Percentiles rank a stretch among this genome's conserved stretches.
These are phyloP conservation scores for Corythornis madagascariensis DNA, from an alignment of 2,113 vertebrate genomes.

Conservation along the genomic window DNA sequence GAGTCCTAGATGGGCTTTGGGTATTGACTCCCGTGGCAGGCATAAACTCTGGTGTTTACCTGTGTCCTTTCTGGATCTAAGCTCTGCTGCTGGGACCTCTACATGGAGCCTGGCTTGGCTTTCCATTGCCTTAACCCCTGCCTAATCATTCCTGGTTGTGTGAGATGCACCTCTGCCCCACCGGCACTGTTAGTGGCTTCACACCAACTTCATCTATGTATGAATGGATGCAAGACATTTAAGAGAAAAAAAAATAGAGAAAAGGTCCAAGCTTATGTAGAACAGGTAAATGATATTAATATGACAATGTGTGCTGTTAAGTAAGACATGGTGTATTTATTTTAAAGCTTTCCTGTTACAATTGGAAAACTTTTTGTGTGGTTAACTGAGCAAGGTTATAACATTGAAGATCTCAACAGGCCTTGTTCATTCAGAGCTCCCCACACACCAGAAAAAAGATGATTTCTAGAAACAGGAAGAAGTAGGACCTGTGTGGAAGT, in stretches of 20 bases:
- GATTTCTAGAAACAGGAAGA: conserved; percentile 11
- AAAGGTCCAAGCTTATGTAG: not conserved
- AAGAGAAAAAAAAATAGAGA: not conserved
- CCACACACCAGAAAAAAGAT: not conserved
- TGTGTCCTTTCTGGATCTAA: rapidly evolving
- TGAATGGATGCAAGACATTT: not conserved
- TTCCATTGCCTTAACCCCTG: not conserved
- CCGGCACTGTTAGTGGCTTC: not conserved
- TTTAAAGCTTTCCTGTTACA: not conserved
- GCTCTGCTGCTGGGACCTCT: not conserved
- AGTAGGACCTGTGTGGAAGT: not conserved
- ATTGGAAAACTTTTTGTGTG: not conserved
- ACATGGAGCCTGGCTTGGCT: not conserved
- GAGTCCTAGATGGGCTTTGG: not conserved
- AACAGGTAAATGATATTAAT: not conserved
- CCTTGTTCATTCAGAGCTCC: not conserved
- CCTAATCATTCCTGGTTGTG: not conserved
- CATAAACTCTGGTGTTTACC: not conserved
- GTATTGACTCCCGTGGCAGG: not conserved
- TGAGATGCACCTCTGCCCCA: not conserved
- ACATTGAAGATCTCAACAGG: not conserved
- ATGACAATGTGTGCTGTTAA: not conserved
- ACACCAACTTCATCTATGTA: not conserved
- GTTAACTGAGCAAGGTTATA: not conserved
- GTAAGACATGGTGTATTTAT: not conserved